phyloP scores from a whole-genome alignment of 2,113 vertebrate species.

The Butastur rufipennis region DNA sequence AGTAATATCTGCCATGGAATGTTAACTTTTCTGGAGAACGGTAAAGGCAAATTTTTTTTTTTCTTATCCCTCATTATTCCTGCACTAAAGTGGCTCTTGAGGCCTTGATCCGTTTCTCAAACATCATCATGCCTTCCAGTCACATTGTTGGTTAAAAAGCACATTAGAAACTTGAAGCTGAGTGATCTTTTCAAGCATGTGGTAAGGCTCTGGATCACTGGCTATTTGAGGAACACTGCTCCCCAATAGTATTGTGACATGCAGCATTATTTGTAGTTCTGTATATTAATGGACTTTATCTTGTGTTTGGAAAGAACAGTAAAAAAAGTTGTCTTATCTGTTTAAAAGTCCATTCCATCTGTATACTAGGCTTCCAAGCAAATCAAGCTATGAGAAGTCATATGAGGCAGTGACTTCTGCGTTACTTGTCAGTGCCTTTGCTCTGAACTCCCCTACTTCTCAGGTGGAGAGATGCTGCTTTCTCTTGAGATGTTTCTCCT shows the following conservation, averaged over 20 bases:
- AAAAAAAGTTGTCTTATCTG: background rate
- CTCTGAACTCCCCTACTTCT: background rate
- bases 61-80: background rate
- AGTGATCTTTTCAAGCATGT: background rate
- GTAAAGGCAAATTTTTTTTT: background rate
- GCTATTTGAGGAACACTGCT: background rate
- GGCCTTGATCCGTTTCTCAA: background rate
- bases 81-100: background rate
- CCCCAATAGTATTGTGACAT: background rate
- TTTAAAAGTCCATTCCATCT: background rate
- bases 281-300: background rate
- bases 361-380: background rate
- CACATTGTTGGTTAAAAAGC: background rate
- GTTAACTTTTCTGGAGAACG: background rate
- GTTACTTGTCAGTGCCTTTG: background rate
- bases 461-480: background rate
- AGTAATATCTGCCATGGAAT: background rate
- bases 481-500: background rate
- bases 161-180: background rate
- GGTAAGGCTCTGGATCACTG: background rate
- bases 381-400: background rate
- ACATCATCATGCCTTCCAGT: background rate
- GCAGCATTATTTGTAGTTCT: background rate
- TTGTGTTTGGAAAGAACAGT: background rate
- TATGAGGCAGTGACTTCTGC: background rate